Conservation (phyloP, 2,888 invertebrate species). For the Drosophila antonietae region DNA sequence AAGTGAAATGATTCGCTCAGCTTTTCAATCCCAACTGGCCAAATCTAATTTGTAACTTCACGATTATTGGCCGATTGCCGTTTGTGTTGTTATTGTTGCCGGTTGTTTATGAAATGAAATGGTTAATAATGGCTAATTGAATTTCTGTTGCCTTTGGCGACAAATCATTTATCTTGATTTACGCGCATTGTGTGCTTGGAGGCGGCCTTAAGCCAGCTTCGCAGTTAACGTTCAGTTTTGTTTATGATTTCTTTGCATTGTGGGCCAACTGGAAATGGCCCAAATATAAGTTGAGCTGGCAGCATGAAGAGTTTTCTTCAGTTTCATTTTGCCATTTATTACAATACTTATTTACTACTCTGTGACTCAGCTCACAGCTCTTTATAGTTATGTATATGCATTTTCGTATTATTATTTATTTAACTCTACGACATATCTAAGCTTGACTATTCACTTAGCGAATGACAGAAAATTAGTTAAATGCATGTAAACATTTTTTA, state of each 20-base stretch:
- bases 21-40: slow-evolving; percentile 59
- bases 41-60: slow-evolving; percentile 61
- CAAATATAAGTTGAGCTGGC: not conserved
- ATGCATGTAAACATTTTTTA: slow-evolving; percentile 25
- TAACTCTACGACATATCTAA: slow-evolving; percentile 6
- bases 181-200: slow-evolving; percentile 63
- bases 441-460: slow-evolving; percentile 41
- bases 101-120: slow-evolving; percentile 69
- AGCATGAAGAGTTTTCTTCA: not conserved
- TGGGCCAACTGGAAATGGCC: slow-evolving; percentile 20
- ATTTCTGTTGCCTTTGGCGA: slow-evolving; percentile 76
- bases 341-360: not conserved
- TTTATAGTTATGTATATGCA: not conserved
- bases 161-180: slow-evolving; percentile 79
- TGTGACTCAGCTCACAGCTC: not conserved
- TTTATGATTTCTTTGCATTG: slow-evolving; percentile 22
- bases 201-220: slow-evolving; percentile 21
- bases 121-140: slow-evolving; percentile 81
- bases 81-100: slow-evolving; percentile 13
- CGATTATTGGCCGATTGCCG: slow-evolving; percentile 44
- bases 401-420: slow-evolving; percentile 5
- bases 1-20: slow-evolving; percentile 72
- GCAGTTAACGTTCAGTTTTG: slow-evolving; percentile 5
- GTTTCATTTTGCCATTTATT: not conserved
- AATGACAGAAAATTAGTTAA: slow-evolving; percentile 18